Evolutionary conservation across 1,140 invertebrate genomes (phyloP).

Genomic region (Drosophila varians): DNA sequence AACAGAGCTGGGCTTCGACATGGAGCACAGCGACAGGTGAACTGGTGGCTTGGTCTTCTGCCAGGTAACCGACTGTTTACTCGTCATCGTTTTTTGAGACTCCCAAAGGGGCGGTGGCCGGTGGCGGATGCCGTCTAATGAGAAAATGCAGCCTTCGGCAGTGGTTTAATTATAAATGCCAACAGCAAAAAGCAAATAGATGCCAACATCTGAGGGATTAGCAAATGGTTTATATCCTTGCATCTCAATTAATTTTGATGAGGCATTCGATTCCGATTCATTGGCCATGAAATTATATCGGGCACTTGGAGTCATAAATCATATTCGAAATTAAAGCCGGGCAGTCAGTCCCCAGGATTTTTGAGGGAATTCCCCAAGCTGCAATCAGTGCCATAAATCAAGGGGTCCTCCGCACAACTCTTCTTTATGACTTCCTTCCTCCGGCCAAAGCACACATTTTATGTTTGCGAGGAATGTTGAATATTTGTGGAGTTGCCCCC

Average conservation of each 20-base stretch:
- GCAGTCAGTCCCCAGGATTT: slow-evolving; percentile 2
- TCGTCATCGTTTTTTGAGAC: slow-evolving; percentile 18
- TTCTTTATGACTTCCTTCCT: background rate
- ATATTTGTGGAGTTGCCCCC: slow-evolving; percentile 5
- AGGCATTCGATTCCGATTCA: slow-evolving; percentile 2
- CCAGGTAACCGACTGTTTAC: slow-evolving; percentile 27
- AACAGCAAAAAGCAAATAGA: slow-evolving; percentile 21
- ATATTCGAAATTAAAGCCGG: background rate
- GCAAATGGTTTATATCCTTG: slow-evolving; percentile 7
- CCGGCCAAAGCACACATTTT: slow-evolving; percentile 20
- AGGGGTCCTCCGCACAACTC: background rate
- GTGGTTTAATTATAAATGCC: slow-evolving; percentile 59
- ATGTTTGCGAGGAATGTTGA: slow-evolving; percentile 40
- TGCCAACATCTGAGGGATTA: slow-evolving; percentile 14
- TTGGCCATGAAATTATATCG: slow-evolving; percentile 17
- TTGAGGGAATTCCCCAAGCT: slow-evolving; percentile 22
- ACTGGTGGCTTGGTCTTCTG: background rate
- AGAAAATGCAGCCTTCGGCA: slow-evolving; percentile 48
- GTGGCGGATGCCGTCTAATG: slow-evolving; percentile 40
- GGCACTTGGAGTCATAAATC: background rate
- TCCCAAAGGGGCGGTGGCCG: slow-evolving; percentile 16
- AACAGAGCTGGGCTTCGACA: slow-evolving; percentile 2
- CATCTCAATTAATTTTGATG: slow-evolving; percentile 30
- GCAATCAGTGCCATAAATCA: slow-evolving; percentile 48
- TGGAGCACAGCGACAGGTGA: background rate